Percentiles rank a stretch among this genome's conserved stretches.
Conservation (phyloP, 2,113 vertebrate species). For the Eublepharis macularius region DNA sequence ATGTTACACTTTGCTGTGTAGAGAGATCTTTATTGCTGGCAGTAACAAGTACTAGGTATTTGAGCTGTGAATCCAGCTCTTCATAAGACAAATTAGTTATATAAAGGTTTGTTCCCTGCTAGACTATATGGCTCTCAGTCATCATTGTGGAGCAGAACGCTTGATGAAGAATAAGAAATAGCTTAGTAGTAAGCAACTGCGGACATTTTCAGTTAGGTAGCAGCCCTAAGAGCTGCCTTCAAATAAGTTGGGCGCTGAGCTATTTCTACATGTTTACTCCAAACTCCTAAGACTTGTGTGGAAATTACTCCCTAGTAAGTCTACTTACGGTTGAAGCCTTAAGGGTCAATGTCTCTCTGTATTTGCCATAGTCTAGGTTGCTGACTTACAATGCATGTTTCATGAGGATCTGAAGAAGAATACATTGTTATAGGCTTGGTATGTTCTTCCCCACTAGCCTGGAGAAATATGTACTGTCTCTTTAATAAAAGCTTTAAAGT, state of each 20-base stretch:
- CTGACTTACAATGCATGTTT: not conserved
- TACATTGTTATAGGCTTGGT: not conserved
- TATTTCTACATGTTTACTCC: not conserved
- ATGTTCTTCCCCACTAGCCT: too few relatives aligned
- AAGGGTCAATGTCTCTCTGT: not conserved
- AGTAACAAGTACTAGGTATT: not conserved
- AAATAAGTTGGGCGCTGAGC: too few relatives aligned
- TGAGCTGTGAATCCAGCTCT: not conserved
- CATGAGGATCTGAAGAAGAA: not conserved
- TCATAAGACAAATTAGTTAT: not conserved
- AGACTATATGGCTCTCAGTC: not conserved
- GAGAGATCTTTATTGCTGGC: not conserved
- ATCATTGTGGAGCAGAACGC: not conserved
- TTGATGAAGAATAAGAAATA: not conserved
- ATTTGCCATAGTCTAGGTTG: not conserved
- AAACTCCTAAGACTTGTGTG: not conserved
- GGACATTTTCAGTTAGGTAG: not conserved
- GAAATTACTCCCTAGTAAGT: not conserved
- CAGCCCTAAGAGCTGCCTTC: not conserved
- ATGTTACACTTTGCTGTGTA: not conserved
- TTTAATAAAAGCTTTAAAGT: too few relatives aligned
- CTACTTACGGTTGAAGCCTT: not conserved
- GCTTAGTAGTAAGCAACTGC: not conserved
- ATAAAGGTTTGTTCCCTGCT: not conserved
- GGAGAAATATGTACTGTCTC: too few relatives aligned